Conservation (phyloP, 2,888 invertebrate species). For the Watsonalla binaria region DNA sequence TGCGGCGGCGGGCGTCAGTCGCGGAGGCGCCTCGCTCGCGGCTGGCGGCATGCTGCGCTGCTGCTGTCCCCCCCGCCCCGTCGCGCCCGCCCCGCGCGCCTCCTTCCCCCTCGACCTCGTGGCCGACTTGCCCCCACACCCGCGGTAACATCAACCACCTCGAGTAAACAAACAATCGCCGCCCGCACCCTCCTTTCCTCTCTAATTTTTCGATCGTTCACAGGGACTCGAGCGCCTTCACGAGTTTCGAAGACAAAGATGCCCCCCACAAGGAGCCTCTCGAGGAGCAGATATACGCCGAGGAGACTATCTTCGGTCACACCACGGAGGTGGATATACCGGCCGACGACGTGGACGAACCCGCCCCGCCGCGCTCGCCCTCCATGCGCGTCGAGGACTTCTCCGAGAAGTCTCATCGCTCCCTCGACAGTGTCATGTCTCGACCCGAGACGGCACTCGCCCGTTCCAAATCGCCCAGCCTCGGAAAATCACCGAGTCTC, state of each 20-base stretch:
- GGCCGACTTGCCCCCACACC: conserved; percentile 61
- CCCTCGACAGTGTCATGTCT: conserved; percentile 25
- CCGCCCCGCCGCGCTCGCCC: conserved; percentile 41
- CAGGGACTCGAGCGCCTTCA: conserved; percentile 65
- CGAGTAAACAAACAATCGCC: conserved; percentile 16
- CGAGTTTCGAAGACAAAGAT: conserved; percentile 33
- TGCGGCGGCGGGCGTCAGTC: conserved; percentile 56
- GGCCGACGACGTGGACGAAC: conserved; percentile 22
- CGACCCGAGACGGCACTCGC: conserved; percentile 15
- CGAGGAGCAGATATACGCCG: conserved; percentile 24
- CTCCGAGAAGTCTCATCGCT: conserved; percentile 49
- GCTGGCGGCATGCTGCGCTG: conserved; percentile 66
- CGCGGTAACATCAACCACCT: conserved; percentile 48
- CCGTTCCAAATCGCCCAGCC: neutral
- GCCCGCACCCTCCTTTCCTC: neutral
- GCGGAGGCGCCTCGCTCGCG: conserved; percentile 60
- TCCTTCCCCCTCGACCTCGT: conserved; percentile 61
- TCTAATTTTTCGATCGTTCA: conserved; percentile 33
- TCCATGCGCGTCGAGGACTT: conserved; percentile 59
- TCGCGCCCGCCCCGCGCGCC: conserved; percentile 27
- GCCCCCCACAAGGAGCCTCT: conserved; percentile 29
- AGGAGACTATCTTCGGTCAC: conserved; percentile 24
- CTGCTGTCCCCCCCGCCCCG: conserved; percentile 43
- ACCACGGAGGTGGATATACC: conserved; percentile 22
- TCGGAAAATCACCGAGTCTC: conserved; percentile 4